Evolutionary conservation across 2,113 vertebrate species (phyloP), one percentile per base, ranked within the genome.

Genomic region (Spilogale gracilis): DNA sequence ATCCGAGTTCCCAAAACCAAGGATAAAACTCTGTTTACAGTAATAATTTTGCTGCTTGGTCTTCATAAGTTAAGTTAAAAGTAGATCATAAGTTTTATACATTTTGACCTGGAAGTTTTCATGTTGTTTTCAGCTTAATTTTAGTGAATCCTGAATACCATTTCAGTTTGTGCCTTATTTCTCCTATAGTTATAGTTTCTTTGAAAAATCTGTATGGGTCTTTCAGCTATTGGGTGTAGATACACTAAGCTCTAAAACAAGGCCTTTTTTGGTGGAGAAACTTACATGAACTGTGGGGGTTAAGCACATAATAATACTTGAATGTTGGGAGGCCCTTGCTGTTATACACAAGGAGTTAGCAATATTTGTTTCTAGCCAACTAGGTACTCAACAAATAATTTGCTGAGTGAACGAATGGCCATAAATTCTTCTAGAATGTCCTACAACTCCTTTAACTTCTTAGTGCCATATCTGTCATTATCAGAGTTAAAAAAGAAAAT

Each of bases 31-130:
- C 27, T 63, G 21, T 76, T 86, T 73, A 87, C 32, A 91, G 10
- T 71, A 89, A 69, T 88, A 95, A 67, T 81, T 95, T 95, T 86
- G 25, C 65, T 96, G 32, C 32, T 94, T 93, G 16, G 10, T 11
- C 25, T 14, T 45, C 11, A 73, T 56, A 83, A 67, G 17, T 88
- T 84, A 93, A 85, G 5, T 25, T 76, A 56, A 95, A 84, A 86
- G 5, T 74, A 60, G 30, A 30, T 48, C 13, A 76, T 63, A 43
- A 63, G 38, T 79, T 91, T 92, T 50, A 85, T 48, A 54, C 10
- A 74, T 93, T 91, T 97, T 91, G 5, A 86, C 74, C 4, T 95
- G 12, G 6, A 94, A 60, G 32, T 69, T 91, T 97, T 94, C 13
- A 32, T 67, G n/a, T 95, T 92, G 27, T 88, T 90, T 95, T 50